These are phyloP conservation scores for Minunthozetes semirufus DNA, from an alignment of 2,888 invertebrate genomes.

Conservation along the genomic window DNA sequence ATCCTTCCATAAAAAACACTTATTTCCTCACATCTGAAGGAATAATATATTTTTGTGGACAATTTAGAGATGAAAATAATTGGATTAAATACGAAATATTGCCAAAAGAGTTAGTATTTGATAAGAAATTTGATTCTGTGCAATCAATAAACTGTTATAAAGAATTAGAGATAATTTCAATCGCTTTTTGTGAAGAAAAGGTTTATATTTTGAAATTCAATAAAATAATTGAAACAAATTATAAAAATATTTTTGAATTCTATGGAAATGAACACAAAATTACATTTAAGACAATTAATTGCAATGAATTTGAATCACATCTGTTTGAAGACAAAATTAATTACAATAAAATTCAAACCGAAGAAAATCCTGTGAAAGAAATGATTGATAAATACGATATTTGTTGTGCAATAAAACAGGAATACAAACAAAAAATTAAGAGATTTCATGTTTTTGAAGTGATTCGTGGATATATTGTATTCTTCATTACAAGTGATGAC, in stretches of 20 bases:
- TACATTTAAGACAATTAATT: too few species aligned
- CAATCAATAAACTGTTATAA: background rate
- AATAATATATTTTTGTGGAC: background rate
- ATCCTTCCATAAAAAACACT: background rate
- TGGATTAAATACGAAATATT: background rate
- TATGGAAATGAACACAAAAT: background rate
- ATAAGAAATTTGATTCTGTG: background rate
- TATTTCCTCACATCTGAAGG: background rate
- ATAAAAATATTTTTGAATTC: background rate
- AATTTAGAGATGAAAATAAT: background rate
- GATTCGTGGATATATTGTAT: background rate
- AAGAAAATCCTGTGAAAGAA: too few species aligned
- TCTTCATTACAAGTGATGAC: background rate
- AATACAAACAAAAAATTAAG: too few species aligned
- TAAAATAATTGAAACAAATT: background rate
- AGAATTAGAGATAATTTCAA: background rate
- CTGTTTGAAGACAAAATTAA: too few species aligned
- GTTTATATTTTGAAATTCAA: background rate
- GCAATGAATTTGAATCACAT: too few species aligned
- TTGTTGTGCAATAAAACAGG: too few species aligned
- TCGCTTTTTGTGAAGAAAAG: background rate
- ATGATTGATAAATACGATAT: too few species aligned
- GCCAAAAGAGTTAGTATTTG: background rate
- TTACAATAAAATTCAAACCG: too few species aligned
- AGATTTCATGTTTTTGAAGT: background rate